Evolutionary conservation across 2,113 vertebrate species (phyloP), one percentile per base, ranked within the genome.

Genomic region (Cinclus mexicanus): DNA sequence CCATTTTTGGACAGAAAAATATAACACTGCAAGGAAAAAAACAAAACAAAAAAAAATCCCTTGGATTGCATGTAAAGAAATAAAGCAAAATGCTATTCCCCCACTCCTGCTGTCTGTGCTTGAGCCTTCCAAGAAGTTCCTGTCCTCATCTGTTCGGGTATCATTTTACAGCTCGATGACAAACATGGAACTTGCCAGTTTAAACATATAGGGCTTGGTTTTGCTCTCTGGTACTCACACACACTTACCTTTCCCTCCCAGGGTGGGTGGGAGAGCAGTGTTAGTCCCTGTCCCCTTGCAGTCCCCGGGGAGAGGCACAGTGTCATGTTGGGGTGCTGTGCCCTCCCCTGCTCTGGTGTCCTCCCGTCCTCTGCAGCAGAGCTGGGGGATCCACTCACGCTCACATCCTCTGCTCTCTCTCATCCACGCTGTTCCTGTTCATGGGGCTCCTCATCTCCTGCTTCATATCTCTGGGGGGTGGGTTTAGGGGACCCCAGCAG

Each of bases 61-160:
- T 96, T 96, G 96, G 96, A 94, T 84, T 94, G 87, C 94, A 89
- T 64, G 91, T 84, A 93, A 97, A 94, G 96, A 94, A 96, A 90
- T 85, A 85, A 90, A 95, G 81, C 91, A 91, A 95, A 96, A 94
- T 91, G 93, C 96, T 95, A 79, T 93, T 97, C 92, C 95, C 93
- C 93, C 91, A 91, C 95, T 96, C 94, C 87, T 95, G 89, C 94
- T 96, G 94, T 94, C 94, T 94, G 94, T 78, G 91, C 91, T 94
- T 2, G 12, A 94, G 93, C 93, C 89, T 95, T 95, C 95, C 94
- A 96, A 95, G 96, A 95, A 96, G 93, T 95, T 95, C 87, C 87
- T 95, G 91, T 95, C 93, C 96, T 96, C 95, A 87, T 92, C 95
- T 97, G 93, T 94, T 94, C 93, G 93, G 70, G 39, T 91, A 95